A percentile compares a stretch with the other conserved stretches of the same genome.
Evolutionary conservation across 2,797 vertebrate species (phyloP).

Genomic region (Syngnathus rostellatus): DNA sequence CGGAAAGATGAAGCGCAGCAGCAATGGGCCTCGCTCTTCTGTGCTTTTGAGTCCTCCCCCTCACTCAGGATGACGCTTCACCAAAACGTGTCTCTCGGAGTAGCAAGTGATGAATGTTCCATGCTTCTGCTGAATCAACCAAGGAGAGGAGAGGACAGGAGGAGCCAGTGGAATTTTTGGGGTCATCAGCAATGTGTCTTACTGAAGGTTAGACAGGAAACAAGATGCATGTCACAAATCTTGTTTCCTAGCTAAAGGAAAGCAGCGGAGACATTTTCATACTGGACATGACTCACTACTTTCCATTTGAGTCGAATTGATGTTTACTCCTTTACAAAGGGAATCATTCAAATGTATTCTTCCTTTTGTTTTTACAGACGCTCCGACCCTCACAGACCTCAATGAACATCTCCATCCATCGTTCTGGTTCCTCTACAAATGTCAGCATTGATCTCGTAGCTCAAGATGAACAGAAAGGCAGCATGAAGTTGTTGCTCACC

Average conservation of each 20-base stretch:
- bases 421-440: constrained; percentile 39
- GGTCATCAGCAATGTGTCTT: constrained; percentile 39
- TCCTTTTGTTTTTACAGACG: constrained; percentile 18
- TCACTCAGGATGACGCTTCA: constrained; percentile 26
- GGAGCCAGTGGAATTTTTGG: constrained; percentile 38
- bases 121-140: constrained; percentile 28
- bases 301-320: constrained; percentile 16
- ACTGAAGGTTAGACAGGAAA: constrained; percentile 64
- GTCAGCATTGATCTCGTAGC: constrained; percentile 45
- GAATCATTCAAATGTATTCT: not conserved
- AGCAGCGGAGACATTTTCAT: constrained; percentile 43
- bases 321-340: not conserved
- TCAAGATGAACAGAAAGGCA: constrained; percentile 33
- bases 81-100: constrained; percentile 18
- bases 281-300: constrained; percentile 43
- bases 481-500: constrained; percentile 41
- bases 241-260: constrained; percentile 55
- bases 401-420: constrained; percentile 61
- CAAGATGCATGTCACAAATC: constrained; percentile 27
- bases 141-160: constrained; percentile 22
- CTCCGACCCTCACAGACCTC: constrained; percentile 54
- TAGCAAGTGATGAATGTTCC: constrained; percentile 37
- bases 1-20: constrained; percentile 30
- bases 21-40: constrained; percentile 31
- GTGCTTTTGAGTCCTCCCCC: constrained; percentile 17